These are phyloP conservation scores for Cinclus cinclus DNA, from an alignment of 2,113 vertebrate species.

Conservation along the genomic window DNA sequence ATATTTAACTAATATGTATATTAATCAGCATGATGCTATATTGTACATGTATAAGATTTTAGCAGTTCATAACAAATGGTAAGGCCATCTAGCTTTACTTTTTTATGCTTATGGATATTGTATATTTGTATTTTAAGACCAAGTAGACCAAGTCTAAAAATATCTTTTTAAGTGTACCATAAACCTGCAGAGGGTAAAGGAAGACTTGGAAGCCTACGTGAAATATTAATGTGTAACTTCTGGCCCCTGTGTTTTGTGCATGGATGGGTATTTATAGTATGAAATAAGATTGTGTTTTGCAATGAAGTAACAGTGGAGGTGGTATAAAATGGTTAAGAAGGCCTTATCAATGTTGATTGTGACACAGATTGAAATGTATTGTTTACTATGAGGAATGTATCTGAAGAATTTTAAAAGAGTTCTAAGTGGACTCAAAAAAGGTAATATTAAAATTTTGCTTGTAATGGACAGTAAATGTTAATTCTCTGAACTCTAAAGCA, in stretches of 20 bases:
- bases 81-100: conserved; percentile 72
- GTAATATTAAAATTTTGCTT: conserved; percentile 64
- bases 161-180: conserved; percentile 52
- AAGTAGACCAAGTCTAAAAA: conserved; percentile 71
- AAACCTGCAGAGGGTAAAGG: conserved; percentile 39
- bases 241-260: conserved; percentile 52
- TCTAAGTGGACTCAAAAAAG: conserved; percentile 36
- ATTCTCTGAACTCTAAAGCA: conserved; percentile 53
- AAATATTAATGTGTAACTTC: conserved; percentile 43
- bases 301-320: conserved; percentile 49
- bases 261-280: conserved; percentile 44
- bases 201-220: conserved; percentile 34
- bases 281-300: conserved; percentile 54
- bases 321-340: conserved; percentile 65
- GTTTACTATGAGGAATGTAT: conserved; percentile 79
- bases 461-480: conserved; percentile 36
- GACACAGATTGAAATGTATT: conserved; percentile 68
- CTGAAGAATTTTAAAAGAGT: conserved; percentile 70
- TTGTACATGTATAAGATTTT: conserved; percentile 73
- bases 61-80: conserved; percentile 65
- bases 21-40: conserved; percentile 70
- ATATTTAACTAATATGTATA: conserved; percentile 61
- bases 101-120: conserved; percentile 71
- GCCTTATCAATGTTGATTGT: conserved; percentile 70
- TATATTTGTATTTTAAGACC: conserved; percentile 76